Evolutionary conservation across 2,113 vertebrate genomes (phyloP), one percentile per base, ranked within the genome.

Genomic region (Uria lomvia): DNA sequence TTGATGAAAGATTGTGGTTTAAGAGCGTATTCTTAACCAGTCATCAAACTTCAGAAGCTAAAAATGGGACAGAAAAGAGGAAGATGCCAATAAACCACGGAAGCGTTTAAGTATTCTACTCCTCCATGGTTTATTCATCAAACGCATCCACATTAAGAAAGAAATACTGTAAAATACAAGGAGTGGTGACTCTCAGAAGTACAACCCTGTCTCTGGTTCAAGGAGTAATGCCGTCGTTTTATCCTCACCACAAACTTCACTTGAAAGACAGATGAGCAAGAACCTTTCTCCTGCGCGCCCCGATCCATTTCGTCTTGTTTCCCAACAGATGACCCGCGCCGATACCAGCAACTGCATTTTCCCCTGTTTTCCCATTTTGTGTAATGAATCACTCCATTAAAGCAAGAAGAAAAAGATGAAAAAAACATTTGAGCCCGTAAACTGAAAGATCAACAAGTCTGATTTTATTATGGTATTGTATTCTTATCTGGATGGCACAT

Each of bases 371-470:
- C 90, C 93, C 60, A 63, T 11, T 76, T 29, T 23, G 34, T 70
- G 58, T 30, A 58, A 71, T 7, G 29, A 96, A 50, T 15, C 53
- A 92, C 91, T 86, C 78, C 77, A 91, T 91, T 87, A 92, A 95
- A 96, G 92, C 72, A 94, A 92, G 50, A 87, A 94, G 60, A 82
- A 87, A 96, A 95, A 96, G 82, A 96, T 97, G 92, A 96, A 97
- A 94, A 98, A 98, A 96, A 96, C 90, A 96, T 97, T 96, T 97
- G 97, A 98, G 97, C 97, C 98, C 98, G 88, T 97, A 93, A 88
- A 96, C 56, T 97, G 96, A 97, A 98, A 98, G 97, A 98, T 98
- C 97, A 98, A 97, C 97, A 98, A 95, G 96, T 97, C 97, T 97
- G 92, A 59, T 98, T 98, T 98, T 98, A 98, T 98, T 98, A 96